A percentile compares a stretch with the other conserved stretches of the same genome.
These are phyloP conservation scores for Danaus chrysippus DNA, from an alignment of 2,888 invertebrate species.

Conservation along the genomic window DNA sequence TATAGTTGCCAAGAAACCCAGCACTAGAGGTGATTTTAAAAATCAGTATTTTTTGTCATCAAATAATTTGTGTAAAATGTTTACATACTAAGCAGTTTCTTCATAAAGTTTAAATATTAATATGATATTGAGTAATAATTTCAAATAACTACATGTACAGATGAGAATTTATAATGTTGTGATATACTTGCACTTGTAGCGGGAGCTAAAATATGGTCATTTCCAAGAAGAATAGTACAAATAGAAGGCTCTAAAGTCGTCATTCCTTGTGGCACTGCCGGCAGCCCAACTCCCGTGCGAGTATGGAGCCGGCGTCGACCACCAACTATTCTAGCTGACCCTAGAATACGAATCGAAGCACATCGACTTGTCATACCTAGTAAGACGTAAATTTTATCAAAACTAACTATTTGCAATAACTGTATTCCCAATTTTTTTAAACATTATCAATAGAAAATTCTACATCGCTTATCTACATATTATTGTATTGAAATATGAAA, in stretches of 20 bases:
- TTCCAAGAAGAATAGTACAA: constrained; percentile 83
- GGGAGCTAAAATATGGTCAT: constrained; percentile 90
- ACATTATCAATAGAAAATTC: no score
- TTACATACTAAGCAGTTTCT: background rate
- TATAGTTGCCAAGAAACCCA: constrained; percentile 85
- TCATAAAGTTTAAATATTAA: no score
- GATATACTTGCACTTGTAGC: constrained; percentile 66
- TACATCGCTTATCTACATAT: no score
- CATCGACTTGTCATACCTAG: constrained; percentile 83
- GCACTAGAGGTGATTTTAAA: constrained; percentile 78
- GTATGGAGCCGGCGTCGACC: constrained; percentile 83
- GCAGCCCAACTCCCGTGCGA: constrained; percentile 85
- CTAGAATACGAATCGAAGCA: constrained; percentile 56
- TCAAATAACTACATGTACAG: no score
- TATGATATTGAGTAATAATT: no score
- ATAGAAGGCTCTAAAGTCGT: constrained; percentile 80
- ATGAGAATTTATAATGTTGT: no score
- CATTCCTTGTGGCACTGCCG: constrained; percentile 84
- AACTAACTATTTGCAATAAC: background rate
- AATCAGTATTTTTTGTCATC: background rate
- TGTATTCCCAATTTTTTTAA: no score
- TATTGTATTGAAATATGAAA: no score
- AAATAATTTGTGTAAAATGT: background rate
- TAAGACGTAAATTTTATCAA: constrained; percentile 50
- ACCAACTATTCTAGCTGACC: constrained; percentile 74